Percentiles rank a stretch among this genome's conserved stretches.
These are phyloP conservation scores for Lacerta bilineata DNA, from an alignment of 2,797 vertebrate species.

Conservation along the genomic window DNA sequence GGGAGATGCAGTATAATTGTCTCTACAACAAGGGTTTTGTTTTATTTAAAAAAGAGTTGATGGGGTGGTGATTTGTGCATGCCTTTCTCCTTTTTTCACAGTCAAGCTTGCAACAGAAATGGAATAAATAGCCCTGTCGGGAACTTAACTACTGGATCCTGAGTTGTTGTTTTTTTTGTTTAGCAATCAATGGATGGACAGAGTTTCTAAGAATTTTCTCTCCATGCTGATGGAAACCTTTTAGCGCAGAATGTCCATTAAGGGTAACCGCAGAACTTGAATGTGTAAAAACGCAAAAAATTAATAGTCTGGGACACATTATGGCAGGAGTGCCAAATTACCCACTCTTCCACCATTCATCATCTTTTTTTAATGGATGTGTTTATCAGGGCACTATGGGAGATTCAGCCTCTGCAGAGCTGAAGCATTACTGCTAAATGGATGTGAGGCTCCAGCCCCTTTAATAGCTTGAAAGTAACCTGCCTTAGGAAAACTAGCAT, in stretches of 20 bases:
- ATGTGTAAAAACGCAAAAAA: not conserved
- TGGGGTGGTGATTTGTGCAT: not conserved
- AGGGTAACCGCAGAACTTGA: constrained; percentile 5
- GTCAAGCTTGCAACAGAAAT: constrained; percentile 32
- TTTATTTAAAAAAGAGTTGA: not conserved
- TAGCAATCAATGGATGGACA: constrained; percentile 12
- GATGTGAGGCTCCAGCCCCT: constrained; percentile 35
- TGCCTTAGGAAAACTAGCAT: constrained; percentile 29
- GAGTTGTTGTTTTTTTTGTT: no score
- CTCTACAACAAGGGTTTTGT: not conserved
- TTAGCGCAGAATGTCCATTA: not conserved
- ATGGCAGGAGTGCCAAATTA: not conserved
- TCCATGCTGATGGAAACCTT: not conserved
- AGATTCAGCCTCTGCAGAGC: constrained; percentile 35
- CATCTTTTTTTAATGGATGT: constrained; percentile 27
- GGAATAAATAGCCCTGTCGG: constrained; percentile 20
- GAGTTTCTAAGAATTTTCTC: not conserved
- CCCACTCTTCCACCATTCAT: constrained; percentile 21
- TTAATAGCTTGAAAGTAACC: constrained; percentile 24
- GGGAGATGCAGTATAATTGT: not conserved
- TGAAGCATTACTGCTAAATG: constrained; percentile 39
- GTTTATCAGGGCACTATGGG: constrained; percentile 31
- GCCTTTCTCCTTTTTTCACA: not conserved
- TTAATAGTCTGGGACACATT: not conserved
- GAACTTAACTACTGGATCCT: not conserved